Conservation (phyloP, 2,113 vertebrate species). For the Seriola aureovittata region DNA sequence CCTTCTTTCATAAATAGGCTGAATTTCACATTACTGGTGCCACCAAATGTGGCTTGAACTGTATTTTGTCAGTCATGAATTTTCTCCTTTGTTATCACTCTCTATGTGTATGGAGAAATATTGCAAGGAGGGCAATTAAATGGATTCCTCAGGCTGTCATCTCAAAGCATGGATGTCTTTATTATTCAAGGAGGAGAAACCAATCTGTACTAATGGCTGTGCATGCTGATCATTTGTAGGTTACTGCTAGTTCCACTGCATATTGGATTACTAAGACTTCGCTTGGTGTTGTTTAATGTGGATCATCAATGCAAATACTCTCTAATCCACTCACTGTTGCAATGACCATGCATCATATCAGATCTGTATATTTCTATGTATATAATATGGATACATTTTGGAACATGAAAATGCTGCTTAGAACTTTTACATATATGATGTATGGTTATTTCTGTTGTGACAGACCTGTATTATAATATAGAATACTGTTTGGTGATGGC, state of each 20-base stretch:
- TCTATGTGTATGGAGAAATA: slow-evolving; percentile 21
- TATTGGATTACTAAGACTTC: slow-evolving; percentile 46
- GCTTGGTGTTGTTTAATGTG: slow-evolving; percentile 33
- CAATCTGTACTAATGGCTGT: slow-evolving; percentile 49
- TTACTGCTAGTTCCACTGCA: slow-evolving; percentile 29
- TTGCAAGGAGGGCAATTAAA: slow-evolving; percentile 47
- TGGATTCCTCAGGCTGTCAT: slow-evolving; percentile 35
- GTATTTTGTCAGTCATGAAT: slow-evolving; percentile 23
- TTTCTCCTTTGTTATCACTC: slow-evolving; percentile 27
- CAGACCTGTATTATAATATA: neutral
- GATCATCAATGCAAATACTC: slow-evolving; percentile 32
- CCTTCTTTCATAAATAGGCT: neutral
- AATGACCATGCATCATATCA: neutral
- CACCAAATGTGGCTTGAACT: neutral
- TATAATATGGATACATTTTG: no score
- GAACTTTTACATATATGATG: neutral
- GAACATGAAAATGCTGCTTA: no score
- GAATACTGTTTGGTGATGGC: neutral
- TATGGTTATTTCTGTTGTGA: neutral
- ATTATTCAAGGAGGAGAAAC: slow-evolving; percentile 58
- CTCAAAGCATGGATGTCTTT: slow-evolving; percentile 45
- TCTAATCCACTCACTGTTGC: slow-evolving; percentile 32
- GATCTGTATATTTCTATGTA: no score
- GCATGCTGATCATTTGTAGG: slow-evolving; percentile 52
- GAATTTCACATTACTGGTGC: neutral